Base-by-base conservation (phyloP, 1,140 invertebrate species). In the Copidosoma floridanum region DNA sequence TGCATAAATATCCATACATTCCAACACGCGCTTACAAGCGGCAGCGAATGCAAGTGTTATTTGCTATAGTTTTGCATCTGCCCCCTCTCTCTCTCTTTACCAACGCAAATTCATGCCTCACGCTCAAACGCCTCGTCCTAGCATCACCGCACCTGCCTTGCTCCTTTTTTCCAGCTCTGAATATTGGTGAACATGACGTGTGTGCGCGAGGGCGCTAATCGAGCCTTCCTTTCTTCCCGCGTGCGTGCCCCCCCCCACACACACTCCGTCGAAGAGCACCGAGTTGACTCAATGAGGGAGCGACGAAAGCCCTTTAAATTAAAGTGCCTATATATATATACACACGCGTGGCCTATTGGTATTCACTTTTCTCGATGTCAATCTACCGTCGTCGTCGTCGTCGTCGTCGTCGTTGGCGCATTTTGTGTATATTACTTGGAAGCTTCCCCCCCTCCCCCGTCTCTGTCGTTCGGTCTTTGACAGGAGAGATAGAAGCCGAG, bases 1-100 rank as follows among this genome's bases (percentile, higher is more conserved):
- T 20, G 21, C 35, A 35, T 62, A 60, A 60, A 56, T 67, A 65
- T 68, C 68, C 60, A 63, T 63, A 64, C 63, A 41, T 29, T n/a
- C n/a, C n/a, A n/a, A n/a, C n/a, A n/a, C n/a, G n/a, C n/a, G n/a
- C n/a, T n/a, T n/a, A n/a, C n/a, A n/a, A n/a, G n/a, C n/a, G n/a
- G n/a, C n/a, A n/a, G n/a, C n/a, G n/a, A n/a, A n/a, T n/a, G n/a
- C n/a, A n/a, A n/a, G n/a, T n/a, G n/a, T n/a, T n/a, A n/a, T n/a
- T n/a, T n/a, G n/a, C n/a, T n/a, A n/a, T n/a, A n/a, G n/a, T 16
- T 18, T 35, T 8, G 4, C 8, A 46, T 5, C 37, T 40, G 4
- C 41, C 1, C 8, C 29, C 7, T 46, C 18, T 23, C 11, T 29
- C 20, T 26, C 23, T 43, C n/a, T 10, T 18, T 41, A 14, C n/a